Base-by-base conservation (phyloP, 2,888 invertebrate species). In the Eupithecia dodoneata region DNA sequence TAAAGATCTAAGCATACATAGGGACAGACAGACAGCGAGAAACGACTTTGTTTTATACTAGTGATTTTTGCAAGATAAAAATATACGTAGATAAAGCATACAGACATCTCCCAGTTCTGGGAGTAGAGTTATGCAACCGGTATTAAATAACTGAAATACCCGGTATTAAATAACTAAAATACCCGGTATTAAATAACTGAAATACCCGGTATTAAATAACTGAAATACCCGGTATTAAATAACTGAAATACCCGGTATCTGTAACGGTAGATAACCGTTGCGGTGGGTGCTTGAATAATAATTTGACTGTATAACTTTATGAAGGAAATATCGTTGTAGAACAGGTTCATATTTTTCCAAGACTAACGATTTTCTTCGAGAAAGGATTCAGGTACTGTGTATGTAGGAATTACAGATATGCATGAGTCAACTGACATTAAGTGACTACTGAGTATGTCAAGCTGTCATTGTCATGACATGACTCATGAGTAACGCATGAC, bases 21-120 rank as follows among this genome's bases (percentile, higher is more conserved):
- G 30, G 30, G 30, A 30, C 30, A 30, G 30, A 30, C 30, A 30
- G 30, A 30, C 30, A 30, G 30, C 30, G 30, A 1, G 30, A 30
- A 30, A 30, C 30, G 30, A 30, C 30, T 30, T 30, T 30, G 30
- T 30, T 30, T 30, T 30, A 30, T 30, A 30, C 30, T 30, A 30
- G 30, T 45, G 70, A 47, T 70, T 70, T 70, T 69, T 18, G 47
- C 70, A 70, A 69, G 70, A 70, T 70, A 70, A 70, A 70, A 70
- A 47, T 70, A 7, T 70, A 70, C 47, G 70, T 30, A 45, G 70
- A 45, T 70, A 66, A 42, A 66, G 15, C 66, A 65, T 41, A 41
- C 10, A 66, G 42, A 15, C 66, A 66, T 3, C n/a, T 69, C 70
- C 70, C 70, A 47, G 12, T 69, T n/a, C 30, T 49, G 70, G 70